phyloP scores from a whole-genome alignment of 2,888 invertebrate genomes.

The Bellardia pandia region DNA sequence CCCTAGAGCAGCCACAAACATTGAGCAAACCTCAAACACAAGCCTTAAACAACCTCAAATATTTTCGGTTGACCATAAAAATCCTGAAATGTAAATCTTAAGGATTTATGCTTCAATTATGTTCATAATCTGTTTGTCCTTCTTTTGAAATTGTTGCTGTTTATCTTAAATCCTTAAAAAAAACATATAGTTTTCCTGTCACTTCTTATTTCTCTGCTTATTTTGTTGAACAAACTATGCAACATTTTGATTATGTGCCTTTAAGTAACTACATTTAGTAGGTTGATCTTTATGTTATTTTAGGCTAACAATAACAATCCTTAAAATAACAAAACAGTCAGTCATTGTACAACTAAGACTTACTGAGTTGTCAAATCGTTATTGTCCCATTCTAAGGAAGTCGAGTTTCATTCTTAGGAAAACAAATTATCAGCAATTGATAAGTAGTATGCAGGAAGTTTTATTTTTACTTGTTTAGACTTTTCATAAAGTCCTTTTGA shows the following conservation, averaged over 20 bases:
- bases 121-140: conserved; percentile 58
- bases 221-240: conserved; percentile 6
- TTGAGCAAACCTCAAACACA: conserved; percentile 3
- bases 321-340: conserved; percentile 61
- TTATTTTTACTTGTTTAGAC: background rate
- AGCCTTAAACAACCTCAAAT: background rate
- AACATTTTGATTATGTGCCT: conserved; percentile 40
- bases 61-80: conserved; percentile 65
- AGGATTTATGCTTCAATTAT: conserved; percentile 70
- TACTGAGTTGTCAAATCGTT: conserved; percentile 25
- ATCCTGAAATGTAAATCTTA: conserved; percentile 34
- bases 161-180: conserved; percentile 51
- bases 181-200: conserved; percentile 47
- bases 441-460: conserved; percentile 24
- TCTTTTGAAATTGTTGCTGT: conserved; percentile 55
- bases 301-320: conserved; percentile 70
- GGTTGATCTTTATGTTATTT: conserved; percentile 64
- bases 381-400: conserved; percentile 57
- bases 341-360: background rate
- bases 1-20: conserved; percentile 20
- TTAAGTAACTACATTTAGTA: conserved; percentile 55
- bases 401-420: conserved; percentile 45
- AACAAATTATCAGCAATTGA: conserved; percentile 41
- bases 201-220: background rate
- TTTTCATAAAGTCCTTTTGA: background rate